phyloP scores from a whole-genome alignment of 2,888 invertebrate species.

The Plebejus anna region DNA sequence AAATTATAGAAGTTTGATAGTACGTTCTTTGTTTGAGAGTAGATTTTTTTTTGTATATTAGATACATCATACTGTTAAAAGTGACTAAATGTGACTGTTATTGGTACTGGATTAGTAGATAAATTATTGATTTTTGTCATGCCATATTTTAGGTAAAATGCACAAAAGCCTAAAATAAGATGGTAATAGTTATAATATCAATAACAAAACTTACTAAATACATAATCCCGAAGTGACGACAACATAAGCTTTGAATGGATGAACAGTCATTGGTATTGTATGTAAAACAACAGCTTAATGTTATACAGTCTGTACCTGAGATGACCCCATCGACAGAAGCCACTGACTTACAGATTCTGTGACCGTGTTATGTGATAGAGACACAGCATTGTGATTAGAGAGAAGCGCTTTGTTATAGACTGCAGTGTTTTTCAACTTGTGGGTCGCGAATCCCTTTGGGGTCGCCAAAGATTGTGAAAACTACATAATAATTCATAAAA shows the following conservation, averaged over 20 bases:
- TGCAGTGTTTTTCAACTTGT: no score
- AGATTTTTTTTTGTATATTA: not conserved
- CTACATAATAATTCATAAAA: no score
- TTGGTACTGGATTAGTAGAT: no score
- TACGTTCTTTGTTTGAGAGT: not conserved
- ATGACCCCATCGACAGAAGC: conserved; percentile 57
- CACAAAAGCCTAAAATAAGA: no score
- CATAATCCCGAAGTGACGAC: conserved; percentile 38
- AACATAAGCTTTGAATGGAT: conserved; percentile 46
- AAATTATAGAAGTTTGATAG: not conserved
- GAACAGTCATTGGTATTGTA: conserved; percentile 69
- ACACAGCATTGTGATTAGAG: not conserved
- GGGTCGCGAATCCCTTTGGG: no score
- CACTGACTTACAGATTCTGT: conserved; percentile 49
- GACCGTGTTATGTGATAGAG: not conserved
- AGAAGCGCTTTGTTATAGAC: not conserved
- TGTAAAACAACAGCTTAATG: conserved; percentile 39
- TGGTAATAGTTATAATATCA: not conserved
- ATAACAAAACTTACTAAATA: not conserved
- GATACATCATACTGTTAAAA: no score
- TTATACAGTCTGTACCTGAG: conserved; percentile 47
- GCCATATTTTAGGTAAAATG: no score
- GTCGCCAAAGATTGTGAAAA: no score
- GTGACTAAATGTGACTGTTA: no score
- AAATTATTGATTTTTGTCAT: no score